Base-by-base conservation (phyloP, 2,888 invertebrate species). In the Noctuana brunneofusca region DNA sequence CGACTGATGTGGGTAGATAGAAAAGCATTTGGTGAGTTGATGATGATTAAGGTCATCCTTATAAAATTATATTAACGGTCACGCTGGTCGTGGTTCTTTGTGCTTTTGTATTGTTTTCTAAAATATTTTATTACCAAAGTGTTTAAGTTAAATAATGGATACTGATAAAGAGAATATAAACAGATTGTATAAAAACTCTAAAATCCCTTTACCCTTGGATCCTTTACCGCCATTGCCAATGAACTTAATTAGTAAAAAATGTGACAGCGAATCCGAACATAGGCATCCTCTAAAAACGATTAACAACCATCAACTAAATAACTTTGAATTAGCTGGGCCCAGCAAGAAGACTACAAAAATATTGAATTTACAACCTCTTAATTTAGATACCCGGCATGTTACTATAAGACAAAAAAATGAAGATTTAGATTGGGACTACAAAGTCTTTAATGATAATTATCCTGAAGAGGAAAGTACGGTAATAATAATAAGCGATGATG, bases 161-260 rank as follows among this genome's bases (percentile, higher is more conserved):
- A 32, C 38, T 5, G n/a, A 52, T 30, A 86, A 86, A 69, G 87
- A 89, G 71, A 87, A 88, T 67, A 52, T 71, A 1, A 65, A 66
- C 1, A 70, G 65, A 64, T 27, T 55, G 16, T 4, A 64, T 8
- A 74, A 67, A 59, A 18, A 56, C 6, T 78, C 86, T 2, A 83
- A 71, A 75, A 88, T 87, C 65, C 87, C 87, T 1, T 43, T 88
- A 24, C 87, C 86, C 0, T 48, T 76, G 18, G 66, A 82, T 14
- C 83, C 83, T 0, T 68, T 87, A 53, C 85, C 87, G 18, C 75
- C 78, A 0, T 58, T 87, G 57, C 82, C 86, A 0, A 77, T 71
- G 38, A 73, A 76, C 69, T 71, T 86, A 38, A 53, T 83, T 1
- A 68, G 67, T 53, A 71, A 73, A 12, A 67, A 52, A 71, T 73